A percentile compares a stretch with the other conserved stretches of the same genome.
These are phyloP conservation scores for Amphilophus citrinellus DNA, from an alignment of 2,113 vertebrate genomes.

Conservation along the genomic window DNA sequence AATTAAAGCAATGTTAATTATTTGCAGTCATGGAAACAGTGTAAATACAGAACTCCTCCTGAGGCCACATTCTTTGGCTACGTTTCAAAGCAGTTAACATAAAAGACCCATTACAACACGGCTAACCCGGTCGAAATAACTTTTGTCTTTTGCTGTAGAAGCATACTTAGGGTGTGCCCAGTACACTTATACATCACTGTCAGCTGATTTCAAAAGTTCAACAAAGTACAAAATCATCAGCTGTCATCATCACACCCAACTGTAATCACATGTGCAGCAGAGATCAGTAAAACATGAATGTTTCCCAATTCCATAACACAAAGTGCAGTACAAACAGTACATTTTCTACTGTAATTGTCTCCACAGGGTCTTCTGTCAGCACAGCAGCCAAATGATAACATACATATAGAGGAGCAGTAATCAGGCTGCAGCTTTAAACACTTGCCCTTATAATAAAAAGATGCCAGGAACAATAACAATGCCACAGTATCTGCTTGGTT, in stretches of 20 bases:
- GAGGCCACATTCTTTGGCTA: not conserved
- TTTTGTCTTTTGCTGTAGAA: not conserved
- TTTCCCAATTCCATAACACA: not conserved
- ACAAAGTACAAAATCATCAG: not conserved
- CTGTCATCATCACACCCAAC: not conserved
- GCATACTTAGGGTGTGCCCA: not conserved
- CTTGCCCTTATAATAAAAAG: not conserved
- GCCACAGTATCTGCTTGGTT: not conserved
- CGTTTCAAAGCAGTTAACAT: not conserved
- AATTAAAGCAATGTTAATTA: not conserved
- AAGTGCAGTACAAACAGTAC: not conserved
- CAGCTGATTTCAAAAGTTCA: not conserved
- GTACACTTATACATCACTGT: not conserved
- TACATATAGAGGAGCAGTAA: not conserved
- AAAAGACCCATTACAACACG: not conserved
- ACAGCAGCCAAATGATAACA: not conserved
- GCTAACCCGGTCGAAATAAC: not conserved
- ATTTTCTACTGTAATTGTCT: not conserved
- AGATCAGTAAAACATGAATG: not conserved
- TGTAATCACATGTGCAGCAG: not conserved
- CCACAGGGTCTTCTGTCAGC: not conserved
- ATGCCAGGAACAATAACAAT: not conserved
- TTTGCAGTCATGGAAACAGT: not conserved
- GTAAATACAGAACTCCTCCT: not conserved
- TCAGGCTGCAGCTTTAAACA: not conserved